Conservation (phyloP, 1,140 invertebrate species). For the Delia radicum region DNA sequence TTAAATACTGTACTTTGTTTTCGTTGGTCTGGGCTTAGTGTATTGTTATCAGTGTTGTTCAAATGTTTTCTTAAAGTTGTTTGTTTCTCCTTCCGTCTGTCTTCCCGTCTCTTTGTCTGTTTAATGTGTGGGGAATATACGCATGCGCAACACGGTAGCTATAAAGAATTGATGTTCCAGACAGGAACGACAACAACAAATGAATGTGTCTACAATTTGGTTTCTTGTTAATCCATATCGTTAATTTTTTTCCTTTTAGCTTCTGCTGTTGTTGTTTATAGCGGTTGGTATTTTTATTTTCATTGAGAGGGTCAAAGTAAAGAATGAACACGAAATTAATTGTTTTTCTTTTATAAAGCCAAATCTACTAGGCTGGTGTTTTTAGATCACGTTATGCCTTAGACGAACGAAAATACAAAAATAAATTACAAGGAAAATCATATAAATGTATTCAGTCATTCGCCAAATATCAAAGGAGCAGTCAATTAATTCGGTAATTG, state of each 20-base stretch:
- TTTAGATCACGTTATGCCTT: no score
- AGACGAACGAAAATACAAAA: no score
- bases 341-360: no score
- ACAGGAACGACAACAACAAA: slow-evolving; percentile 27
- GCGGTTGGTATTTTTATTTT: not conserved
- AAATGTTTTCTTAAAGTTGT: not conserved
- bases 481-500: no score
- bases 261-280: not conserved
- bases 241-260: not conserved
- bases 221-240: slow-evolving; percentile 6
- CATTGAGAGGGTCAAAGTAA: slow-evolving; percentile 2
- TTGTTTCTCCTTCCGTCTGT: not conserved
- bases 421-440: no score
- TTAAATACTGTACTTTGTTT: slow-evolving; percentile 13
- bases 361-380: no score
- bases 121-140: slow-evolving; percentile 19
- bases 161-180: slow-evolving; percentile 29
- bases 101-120: not conserved
- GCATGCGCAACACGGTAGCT: slow-evolving; percentile 53
- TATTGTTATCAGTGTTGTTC: slow-evolving; percentile 13
- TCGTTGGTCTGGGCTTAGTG: slow-evolving; percentile 13
- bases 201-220: slow-evolving; percentile 15
- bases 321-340: not conserved
- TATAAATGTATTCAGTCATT: no score
- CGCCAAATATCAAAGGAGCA: no score